These are phyloP conservation scores for Eupithecia inturbata DNA, from an alignment of 2,888 invertebrate genomes.

Conservation along the genomic window DNA sequence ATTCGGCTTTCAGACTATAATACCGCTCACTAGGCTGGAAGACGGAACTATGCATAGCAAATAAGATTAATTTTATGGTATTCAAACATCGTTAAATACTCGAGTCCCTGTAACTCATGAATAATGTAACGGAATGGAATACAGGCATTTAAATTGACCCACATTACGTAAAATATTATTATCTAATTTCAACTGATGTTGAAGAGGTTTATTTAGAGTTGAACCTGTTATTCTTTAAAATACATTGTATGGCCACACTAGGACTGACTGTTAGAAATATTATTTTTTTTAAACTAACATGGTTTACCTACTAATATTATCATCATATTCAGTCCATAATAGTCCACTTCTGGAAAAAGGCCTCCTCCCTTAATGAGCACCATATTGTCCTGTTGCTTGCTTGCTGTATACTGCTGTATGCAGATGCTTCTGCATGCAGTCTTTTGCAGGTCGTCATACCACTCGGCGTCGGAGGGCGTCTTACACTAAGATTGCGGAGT, in stretches of 20 bases:
- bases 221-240: neutral
- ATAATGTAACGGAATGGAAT: slow-evolving; percentile 27
- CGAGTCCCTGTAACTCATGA: slow-evolving; percentile 32
- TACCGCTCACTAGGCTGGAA: slow-evolving; percentile 37
- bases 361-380: neutral
- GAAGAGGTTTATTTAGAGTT: neutral
- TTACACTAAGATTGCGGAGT: too few species aligned
- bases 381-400: too few species aligned
- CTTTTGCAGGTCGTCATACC: neutral
- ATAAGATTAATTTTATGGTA: slow-evolving; percentile 43
- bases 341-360: neutral
- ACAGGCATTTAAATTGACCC: slow-evolving; percentile 26
- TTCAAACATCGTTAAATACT: slow-evolving; percentile 41
- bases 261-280: too few species aligned
- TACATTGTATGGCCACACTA: too few species aligned
- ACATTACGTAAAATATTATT: slow-evolving; percentile 7
- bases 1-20: slow-evolving; percentile 33
- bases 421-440: neutral
- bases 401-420: too few species aligned
- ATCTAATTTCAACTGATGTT: neutral
- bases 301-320: neutral
- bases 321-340: neutral
- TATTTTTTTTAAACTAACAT: too few species aligned
- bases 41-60: slow-evolving; percentile 47
- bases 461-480: too few species aligned